Evolutionary conservation across 2,113 vertebrate genomes (phyloP).

Genomic region (Picathartes gymnocephalus): DNA sequence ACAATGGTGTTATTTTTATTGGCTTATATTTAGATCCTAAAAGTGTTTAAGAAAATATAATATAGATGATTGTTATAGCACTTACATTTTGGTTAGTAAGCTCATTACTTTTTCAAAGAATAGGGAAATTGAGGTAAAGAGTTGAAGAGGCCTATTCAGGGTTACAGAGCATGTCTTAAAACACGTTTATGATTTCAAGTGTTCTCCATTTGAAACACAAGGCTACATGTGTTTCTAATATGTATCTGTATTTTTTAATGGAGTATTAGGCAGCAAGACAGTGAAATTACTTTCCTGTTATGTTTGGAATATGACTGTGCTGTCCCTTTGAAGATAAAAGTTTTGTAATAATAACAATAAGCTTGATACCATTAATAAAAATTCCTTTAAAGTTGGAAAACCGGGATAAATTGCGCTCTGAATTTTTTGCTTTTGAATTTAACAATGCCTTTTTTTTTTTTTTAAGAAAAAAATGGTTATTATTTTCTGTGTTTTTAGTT

Average conservation of each 20-base stretch:
- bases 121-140: not conserved
- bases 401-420: not conserved
- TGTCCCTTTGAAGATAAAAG: not conserved
- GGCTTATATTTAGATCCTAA: not conserved
- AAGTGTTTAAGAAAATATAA: not conserved
- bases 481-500: conserved; percentile 76
- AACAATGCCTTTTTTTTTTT: not conserved
- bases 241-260: not conserved
- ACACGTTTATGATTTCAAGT: not conserved
- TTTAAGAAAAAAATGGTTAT: not conserved
- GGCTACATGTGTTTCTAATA: not conserved
- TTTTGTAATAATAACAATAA: not conserved
- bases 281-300: not conserved
- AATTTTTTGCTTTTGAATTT: not conserved
- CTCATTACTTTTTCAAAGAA: not conserved
- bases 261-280: not conserved
- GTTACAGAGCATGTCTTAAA: not conserved
- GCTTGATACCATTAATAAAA: not conserved
- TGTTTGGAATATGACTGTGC: not conserved
- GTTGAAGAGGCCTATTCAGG: not conserved
- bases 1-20: not conserved
- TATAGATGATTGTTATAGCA: not conserved
- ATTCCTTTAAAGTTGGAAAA: not conserved
- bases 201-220: not conserved
- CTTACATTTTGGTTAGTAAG: not conserved